phyloP scores from a whole-genome alignment of 2,888 invertebrate species.

The Julus scandinavius region DNA sequence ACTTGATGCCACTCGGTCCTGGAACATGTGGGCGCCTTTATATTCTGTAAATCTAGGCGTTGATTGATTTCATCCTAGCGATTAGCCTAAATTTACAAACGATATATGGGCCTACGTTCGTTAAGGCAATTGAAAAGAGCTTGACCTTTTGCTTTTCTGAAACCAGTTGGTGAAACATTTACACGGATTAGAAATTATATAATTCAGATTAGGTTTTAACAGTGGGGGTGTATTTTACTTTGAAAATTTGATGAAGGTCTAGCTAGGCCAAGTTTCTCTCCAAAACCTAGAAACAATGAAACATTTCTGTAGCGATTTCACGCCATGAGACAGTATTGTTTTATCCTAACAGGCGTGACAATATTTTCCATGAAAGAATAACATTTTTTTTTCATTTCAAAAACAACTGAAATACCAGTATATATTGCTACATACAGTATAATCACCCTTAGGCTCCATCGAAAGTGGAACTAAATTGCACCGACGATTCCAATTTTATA shows the following conservation, averaged over 20 bases:
- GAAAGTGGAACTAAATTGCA: background rate
- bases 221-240: background rate
- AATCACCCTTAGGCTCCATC: background rate
- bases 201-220: background rate
- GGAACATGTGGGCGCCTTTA: background rate
- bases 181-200: background rate
- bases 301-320: background rate
- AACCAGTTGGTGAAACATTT: background rate
- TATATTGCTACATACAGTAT: background rate
- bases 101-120: constrained; percentile 2
- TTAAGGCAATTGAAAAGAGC: constrained; percentile 4
- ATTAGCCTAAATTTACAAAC: background rate
- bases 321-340: constrained; percentile 2
- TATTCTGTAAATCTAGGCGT: background rate
- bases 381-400: background rate
- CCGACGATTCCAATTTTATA: background rate
- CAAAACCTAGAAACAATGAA: background rate
- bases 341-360: background rate
- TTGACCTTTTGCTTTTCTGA: background rate
- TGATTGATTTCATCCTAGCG: background rate
- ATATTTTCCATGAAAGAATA: background rate
- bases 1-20: background rate
- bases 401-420: background rate
- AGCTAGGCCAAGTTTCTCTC: background rate
- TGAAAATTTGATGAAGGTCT: background rate